A percentile compares a stretch with the other conserved stretches of the same genome.
Evolutionary conservation across 2,888 invertebrate species (phyloP).

Genomic region (Linyphia triangularis): DNA sequence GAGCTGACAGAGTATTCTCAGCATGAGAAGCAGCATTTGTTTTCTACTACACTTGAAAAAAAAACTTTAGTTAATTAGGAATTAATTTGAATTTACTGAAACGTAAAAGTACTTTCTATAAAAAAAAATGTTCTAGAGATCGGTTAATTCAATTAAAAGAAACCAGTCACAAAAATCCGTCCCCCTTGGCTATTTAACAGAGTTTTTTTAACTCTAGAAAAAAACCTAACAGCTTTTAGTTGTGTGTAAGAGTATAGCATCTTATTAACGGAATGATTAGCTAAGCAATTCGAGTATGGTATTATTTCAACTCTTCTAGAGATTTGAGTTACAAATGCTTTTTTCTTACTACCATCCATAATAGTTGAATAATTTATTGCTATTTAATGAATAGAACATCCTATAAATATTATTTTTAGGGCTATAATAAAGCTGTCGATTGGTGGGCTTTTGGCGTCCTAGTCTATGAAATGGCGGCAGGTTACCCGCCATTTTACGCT

Average conservation of each 20-base stretch:
- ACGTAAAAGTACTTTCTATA: not conserved
- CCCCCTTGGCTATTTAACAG: not conserved
- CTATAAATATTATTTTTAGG: constrained; percentile 78
- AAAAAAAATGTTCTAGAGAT: not conserved
- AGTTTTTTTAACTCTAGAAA: not conserved
- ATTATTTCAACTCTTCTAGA: too few species aligned
- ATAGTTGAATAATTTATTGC: too few species aligned
- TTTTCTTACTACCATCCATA: too few species aligned
- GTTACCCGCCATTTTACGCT: constrained; percentile 99
- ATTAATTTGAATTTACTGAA: constrained; percentile 23
- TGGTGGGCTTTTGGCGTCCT: constrained; percentile 99
- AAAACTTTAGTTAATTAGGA: constrained; percentile 6
- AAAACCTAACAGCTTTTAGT: not conserved
- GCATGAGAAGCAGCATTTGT: not conserved
- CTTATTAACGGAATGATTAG: too few species aligned
- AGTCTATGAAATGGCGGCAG: constrained; percentile 99
- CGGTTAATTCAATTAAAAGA: constrained; percentile 14
- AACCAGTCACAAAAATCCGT: not conserved
- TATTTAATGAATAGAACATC: too few species aligned
- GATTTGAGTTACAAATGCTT: too few species aligned
- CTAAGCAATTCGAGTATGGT: too few species aligned
- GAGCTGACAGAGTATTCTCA: too few species aligned
- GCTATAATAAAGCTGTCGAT: constrained; percentile 99
- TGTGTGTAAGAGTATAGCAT: too few species aligned
- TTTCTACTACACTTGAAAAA: not conserved